Evolutionary conservation across 2,888 invertebrate genomes (phyloP), one percentile per base, ranked within the genome.

Genomic region (Lepidochitona cinerea): DNA sequence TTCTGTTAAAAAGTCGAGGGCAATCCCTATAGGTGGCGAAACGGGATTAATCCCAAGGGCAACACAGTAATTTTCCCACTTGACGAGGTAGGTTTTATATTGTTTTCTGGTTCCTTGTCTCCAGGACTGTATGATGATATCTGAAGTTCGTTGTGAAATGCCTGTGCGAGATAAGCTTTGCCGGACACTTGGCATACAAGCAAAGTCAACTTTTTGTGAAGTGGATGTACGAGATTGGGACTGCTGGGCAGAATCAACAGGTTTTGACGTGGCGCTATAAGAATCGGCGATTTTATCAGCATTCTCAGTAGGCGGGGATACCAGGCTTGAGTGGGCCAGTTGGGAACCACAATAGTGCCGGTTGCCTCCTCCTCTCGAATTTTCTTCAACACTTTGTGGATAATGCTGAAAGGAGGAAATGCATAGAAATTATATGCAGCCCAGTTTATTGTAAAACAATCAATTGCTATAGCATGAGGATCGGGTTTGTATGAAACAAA

Each of bases 11-110:
- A 79, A 79, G 26, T 77, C 64, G 29, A 78, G 14, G 29, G 74
- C 75, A 68, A 70, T 41, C 53, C 49, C 74, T 72, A 75, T 23
- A 76, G 75, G 68, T 53, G 72, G 66, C 65, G 23, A 71, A 76
- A 75, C n/a, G 36, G 68, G 41, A 80, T 68, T 68, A 76, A 75
- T 75, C 54, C 76, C 32, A 64, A 70, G 14, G 71, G 72, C 18
- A 75, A 41, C 3, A 75, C 74, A 78, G 76, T 71, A 79, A 49
- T 49, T 71, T 71, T 75, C 64, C 79, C 79, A 80, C 75, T 67
- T 77, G n/a, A 73, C 71, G 37, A 75, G 72, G 75, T 71, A 74
- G 18, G 49, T 49, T 59, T 74, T 49, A 54, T 77, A 79, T 68
- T 76, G 73, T 59, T 76, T 74, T 52, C 75, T 66, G 41, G 79